Evolutionary conservation across 1,140 invertebrate species (phyloP), one percentile per base, ranked within the genome.

Genomic region (Ceratina calcarata): DNA sequence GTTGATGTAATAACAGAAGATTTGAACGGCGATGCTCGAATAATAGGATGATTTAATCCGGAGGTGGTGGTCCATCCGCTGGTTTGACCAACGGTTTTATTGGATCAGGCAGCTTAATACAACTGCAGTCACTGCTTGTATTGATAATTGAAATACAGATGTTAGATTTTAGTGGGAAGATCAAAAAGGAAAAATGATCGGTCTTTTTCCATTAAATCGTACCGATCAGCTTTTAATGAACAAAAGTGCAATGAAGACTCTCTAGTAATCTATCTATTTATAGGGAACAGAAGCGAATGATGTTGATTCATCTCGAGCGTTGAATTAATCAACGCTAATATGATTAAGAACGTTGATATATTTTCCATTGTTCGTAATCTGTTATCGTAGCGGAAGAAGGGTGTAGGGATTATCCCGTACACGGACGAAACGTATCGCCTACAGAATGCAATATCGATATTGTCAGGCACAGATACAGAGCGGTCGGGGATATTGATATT

Each of bases 21-120:
- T 60, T 60, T 24, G 64, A 79, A 78, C 81, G 80, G 65, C 69
- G 69, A 49, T 55, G 65, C 70, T 80, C 22, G 61, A 24, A 68
- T 84, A 83, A 84, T 84, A 49, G 71, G 71, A 83, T 83, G 83
- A 84, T 84, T 84, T 83, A 83, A 84, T 80, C 77, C 78, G 81
- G 69, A 80, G 78, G 78, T 73, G 82, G 69, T 60, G 69, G 69
- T 73, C 60, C 80, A 74, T 65, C 75, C 70, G 79, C 64, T 78
- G 65, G 58, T 82, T 69, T 84, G 82, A 82, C 65, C 81, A 82
- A 82, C 82, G 64, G 55, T 65, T 64, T 76, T 82, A 82, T 82
- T 79, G 65, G 58, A 74, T 49, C 32, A 24, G 72, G 24, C 45
- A 67, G 51, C 60, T 76, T 76, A 83, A 84, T 81, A 69, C 58